Evolutionary conservation across 2,113 vertebrate species (phyloP), one percentile per base, ranked within the genome.

Genomic region (Anseranas semipalmata): DNA sequence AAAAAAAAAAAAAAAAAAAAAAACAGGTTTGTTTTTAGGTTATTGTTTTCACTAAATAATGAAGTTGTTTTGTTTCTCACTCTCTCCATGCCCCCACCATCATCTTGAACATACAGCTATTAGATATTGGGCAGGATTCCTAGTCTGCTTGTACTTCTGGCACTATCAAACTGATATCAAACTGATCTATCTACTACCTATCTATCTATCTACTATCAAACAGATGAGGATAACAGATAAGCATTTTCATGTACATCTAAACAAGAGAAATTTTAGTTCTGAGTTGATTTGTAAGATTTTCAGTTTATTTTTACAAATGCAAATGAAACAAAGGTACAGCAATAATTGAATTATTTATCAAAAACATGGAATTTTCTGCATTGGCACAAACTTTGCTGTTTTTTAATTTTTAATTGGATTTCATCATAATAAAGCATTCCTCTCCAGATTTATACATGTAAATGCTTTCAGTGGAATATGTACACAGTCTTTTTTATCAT

Each of bases 1-100:
- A n/a, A n/a, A n/a, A n/a, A n/a, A n/a, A n/a, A n/a, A n/a, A n/a
- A n/a, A n/a, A n/a, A n/a, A n/a, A 92, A 21, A 92, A 95, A 97
- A 97, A 81, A n/a, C 63, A 76, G 68, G 52, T 60, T 91, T 65
- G 76, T 93, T 95, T 96, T 96, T 67, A 66, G 27, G 45, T 73
- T 92, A 79, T 67, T 71, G 77, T 59, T 55, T 88, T 96, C 90
- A 91, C 72, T 91, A 60, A 94, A 75, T 82, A 88, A 45, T 37
- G 81, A 53, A 85, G 39, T 24, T 91, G 76, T 37, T 83, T 71
- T 59, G 27, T 53, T 94, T 62, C 72, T 37, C 58, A 66, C 14
- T 53, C 43, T 56, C 62, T 60, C 63, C 21, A 79, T 55, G 15
- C 6, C 4, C 32, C 41, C 50, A 19, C 27, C 33, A 72, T 74